Evolutionary conservation across 2,797 vertebrate genomes (phyloP).

Genomic region (Lepus townsendii): DNA sequence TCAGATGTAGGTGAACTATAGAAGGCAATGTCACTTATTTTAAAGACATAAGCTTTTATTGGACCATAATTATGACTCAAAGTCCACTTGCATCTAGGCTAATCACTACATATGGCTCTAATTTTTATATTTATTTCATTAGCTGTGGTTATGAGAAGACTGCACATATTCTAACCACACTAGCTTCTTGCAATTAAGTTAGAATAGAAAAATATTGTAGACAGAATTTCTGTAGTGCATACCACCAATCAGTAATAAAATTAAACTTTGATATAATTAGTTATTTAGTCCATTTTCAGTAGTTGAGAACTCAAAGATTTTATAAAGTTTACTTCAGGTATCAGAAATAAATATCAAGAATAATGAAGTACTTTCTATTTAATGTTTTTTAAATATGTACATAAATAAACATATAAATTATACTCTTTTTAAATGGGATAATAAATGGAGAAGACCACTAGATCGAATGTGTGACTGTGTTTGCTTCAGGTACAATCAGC

Average conservation of each 20-base stretch:
- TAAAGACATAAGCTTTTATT: not conserved
- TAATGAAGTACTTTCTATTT: not conserved
- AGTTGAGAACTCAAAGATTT: not conserved
- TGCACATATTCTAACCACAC: not conserved
- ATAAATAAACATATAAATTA: not conserved
- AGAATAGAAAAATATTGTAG: not conserved
- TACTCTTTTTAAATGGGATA: not conserved
- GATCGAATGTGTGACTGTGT: not conserved
- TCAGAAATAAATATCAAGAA: not conserved
- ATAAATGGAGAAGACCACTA: not conserved
- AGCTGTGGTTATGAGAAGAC: not conserved
- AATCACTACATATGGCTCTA: not conserved
- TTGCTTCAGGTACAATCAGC: not conserved
- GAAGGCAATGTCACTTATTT: not conserved
- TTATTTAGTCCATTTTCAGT: not conserved
- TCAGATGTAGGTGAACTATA: not conserved
- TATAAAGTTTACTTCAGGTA: not conserved
- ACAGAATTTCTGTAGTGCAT: not conserved
- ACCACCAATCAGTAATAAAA: not conserved
- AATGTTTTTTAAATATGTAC: not conserved
- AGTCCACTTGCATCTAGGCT: not conserved
- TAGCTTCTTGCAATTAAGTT: not conserved
- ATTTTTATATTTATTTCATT: not conserved
- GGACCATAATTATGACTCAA: conserved; percentile 22
- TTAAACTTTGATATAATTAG: not conserved